Conservation (phyloP, 2,797 vertebrate species). For the Molossus alvarezi region DNA sequence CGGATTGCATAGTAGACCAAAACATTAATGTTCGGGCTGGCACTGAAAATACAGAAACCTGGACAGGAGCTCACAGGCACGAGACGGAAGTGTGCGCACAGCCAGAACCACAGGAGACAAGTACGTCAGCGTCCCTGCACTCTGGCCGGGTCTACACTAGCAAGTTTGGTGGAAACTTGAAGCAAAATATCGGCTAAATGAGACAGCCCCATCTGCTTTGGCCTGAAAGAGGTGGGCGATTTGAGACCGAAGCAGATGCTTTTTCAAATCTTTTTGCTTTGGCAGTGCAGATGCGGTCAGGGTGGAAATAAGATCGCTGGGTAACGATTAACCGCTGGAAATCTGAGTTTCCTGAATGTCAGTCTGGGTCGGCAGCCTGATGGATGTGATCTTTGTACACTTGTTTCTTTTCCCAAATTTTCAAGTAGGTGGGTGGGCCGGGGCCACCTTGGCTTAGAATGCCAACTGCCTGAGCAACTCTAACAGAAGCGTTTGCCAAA, state of each 20-base stretch:
- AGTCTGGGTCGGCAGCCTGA: not conserved
- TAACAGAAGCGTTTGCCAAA: not conserved
- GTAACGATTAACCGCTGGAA: not conserved
- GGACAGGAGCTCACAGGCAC: constrained; percentile 80
- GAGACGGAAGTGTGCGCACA: constrained; percentile 84
- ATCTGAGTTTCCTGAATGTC: constrained; percentile 77
- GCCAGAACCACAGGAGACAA: constrained; percentile 90
- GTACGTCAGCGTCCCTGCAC: constrained; percentile 92
- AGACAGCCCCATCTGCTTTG: constrained; percentile 63
- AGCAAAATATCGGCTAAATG: constrained; percentile 52
- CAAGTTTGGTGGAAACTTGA: constrained; percentile 4
- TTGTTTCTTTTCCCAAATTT: not conserved
- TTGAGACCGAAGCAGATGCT: constrained; percentile 2
- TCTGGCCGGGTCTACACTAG: constrained; percentile 83
- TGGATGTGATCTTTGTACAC: not conserved
- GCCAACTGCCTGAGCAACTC: not conserved
- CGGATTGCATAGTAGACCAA: constrained; percentile 87
- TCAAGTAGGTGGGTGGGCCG: not conserved
- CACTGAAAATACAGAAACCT: constrained; percentile 85
- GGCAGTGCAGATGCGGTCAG: constrained; percentile 57
- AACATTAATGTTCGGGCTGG: constrained; percentile 87
- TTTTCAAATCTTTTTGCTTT: constrained; percentile 49
- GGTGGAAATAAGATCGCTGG: constrained; percentile 70
- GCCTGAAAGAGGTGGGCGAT: constrained; percentile 65
- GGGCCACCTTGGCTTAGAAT: not conserved